Percentiles rank a stretch among this genome's conserved stretches.
These are phyloP conservation scores for Lepeophtheirus nordmannii DNA, from an alignment of 2,888 invertebrate species.

Conservation along the genomic window DNA sequence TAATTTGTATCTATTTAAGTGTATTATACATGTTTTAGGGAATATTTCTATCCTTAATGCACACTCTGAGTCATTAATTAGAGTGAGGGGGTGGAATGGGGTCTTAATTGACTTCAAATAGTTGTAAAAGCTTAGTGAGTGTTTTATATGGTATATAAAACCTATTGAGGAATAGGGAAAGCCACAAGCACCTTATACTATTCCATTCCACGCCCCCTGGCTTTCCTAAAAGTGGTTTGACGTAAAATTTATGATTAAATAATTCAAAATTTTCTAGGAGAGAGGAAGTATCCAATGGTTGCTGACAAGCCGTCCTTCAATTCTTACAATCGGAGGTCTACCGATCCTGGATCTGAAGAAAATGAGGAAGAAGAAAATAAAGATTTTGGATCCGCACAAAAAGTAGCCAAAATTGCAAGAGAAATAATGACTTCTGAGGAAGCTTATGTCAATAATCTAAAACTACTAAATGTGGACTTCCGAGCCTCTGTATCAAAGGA, in stretches of 20 bases:
- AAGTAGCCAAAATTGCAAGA: neutral
- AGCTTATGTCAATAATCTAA: neutral
- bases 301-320: neutral
- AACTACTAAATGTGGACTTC: neutral
- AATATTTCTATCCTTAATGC: neutral
- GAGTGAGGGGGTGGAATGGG: too few species aligned
- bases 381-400: neutral
- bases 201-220: constrained; percentile 4
- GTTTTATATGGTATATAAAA: too few species aligned
- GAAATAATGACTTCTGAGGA: neutral
- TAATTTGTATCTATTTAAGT: too few species aligned
- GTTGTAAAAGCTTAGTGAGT: too few species aligned
- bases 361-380: neutral
- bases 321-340: neutral
- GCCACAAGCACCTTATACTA: neutral
- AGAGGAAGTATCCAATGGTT: neutral
- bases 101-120: too few species aligned
- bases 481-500: neutral
- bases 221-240: neutral
- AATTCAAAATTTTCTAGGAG: neutral
- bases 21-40: neutral
- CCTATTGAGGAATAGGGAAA: too few species aligned
- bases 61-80: too few species aligned
- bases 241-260: too few species aligned
- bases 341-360: neutral